Evolutionary conservation across 2,797 vertebrate genomes (phyloP).

Genomic region (Heteromormyrus szaboi): DNA sequence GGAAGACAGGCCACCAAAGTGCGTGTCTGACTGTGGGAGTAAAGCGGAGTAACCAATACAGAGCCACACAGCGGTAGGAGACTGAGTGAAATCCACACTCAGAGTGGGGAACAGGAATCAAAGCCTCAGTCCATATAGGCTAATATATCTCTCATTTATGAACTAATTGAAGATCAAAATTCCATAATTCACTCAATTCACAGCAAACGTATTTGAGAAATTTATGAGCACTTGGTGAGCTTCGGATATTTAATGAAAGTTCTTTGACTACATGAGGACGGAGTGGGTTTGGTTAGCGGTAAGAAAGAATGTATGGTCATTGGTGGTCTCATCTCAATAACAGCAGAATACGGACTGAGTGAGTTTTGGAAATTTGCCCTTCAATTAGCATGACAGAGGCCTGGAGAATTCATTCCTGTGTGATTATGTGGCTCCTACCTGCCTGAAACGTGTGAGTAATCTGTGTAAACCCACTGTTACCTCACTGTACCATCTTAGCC

Average conservation of each 20-base stretch:
- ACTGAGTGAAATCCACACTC: neutral
- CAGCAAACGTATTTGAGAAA: neutral
- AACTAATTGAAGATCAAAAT: neutral
- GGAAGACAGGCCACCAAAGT: neutral
- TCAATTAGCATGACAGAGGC: neutral
- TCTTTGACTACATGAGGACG: neutral
- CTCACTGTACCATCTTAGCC: neutral
- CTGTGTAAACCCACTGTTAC: neutral
- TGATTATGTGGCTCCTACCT: neutral
- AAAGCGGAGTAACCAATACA: neutral
- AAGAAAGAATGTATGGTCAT: neutral
- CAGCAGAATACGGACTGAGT: neutral
- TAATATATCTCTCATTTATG: neutral
- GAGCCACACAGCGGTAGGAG: neutral
- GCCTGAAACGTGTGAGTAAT: constrained; percentile 5
- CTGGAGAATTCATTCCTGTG: neutral
- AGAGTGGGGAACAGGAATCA: neutral
- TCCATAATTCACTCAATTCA: neutral
- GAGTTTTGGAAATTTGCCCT: neutral
- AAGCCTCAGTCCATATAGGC: neutral
- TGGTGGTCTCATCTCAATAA: neutral
- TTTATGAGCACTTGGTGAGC: neutral
- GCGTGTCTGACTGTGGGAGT: neutral
- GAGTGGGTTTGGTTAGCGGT: neutral
- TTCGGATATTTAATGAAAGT: neutral